These are phyloP conservation scores for Sicus ferrugineus DNA, from an alignment of 2,888 invertebrate species.

Conservation along the genomic window DNA sequence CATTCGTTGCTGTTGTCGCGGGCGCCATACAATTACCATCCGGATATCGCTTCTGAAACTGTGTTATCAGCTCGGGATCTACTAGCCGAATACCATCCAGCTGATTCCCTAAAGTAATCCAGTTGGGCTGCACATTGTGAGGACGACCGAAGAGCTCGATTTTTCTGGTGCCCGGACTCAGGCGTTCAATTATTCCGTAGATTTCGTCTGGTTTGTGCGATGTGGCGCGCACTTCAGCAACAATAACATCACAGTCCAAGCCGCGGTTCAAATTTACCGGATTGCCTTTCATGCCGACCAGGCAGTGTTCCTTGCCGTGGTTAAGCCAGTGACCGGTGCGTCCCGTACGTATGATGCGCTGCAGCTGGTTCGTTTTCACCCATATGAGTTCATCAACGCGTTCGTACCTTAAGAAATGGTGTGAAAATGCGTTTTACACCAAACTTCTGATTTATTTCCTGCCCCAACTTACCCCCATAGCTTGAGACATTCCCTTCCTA, in stretches of 20 bases:
- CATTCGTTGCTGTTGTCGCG: conserved; percentile 40
- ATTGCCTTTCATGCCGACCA: conserved; percentile 95
- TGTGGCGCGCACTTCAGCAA: conserved; percentile 96
- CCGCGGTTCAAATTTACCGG: conserved; percentile 91
- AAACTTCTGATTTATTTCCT: background rate
- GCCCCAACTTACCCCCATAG: conserved; percentile 77
- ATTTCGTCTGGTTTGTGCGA: conserved; percentile 99
- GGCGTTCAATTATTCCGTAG: conserved; percentile 95
- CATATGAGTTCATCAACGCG: conserved; percentile 97
- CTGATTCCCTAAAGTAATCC: conserved; percentile 98
- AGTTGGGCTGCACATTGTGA: conserved; percentile 97
- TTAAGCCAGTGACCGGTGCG: conserved; percentile 98
- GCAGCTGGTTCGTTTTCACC: conserved; percentile 98
- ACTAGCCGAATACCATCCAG: conserved; percentile 92
- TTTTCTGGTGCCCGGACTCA: conserved; percentile 96
- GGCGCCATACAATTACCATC: conserved; percentile 74
- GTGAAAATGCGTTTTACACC: background rate
- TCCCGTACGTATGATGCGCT: conserved; percentile 95
- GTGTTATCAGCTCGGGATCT: conserved; percentile 88
- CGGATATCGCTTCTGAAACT: conserved; percentile 91
- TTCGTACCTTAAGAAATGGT: conserved; percentile 70
- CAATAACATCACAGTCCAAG: conserved; percentile 96
- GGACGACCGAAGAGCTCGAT: conserved; percentile 96
- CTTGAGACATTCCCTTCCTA: conserved; percentile 93
- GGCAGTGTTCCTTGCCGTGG: conserved; percentile 97